phyloP scores from a whole-genome alignment of 2,888 invertebrate genomes.

The Alsophila aescularia region DNA sequence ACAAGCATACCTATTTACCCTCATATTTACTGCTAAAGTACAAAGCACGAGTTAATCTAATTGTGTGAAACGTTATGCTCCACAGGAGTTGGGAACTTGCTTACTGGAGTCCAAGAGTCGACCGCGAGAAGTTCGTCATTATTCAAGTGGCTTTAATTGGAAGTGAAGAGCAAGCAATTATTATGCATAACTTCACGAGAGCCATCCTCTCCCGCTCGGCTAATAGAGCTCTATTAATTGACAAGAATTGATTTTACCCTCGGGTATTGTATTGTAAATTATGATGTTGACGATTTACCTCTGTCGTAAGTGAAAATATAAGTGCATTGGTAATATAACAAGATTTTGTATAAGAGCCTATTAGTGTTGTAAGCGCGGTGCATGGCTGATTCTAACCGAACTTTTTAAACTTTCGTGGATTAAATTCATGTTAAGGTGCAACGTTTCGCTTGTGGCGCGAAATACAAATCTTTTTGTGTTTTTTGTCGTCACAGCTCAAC shows the following conservation, averaged over 20 bases:
- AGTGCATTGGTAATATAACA: neutral
- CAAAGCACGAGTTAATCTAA: slow-evolving; percentile 43
- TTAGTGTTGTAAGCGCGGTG: too few relatives aligned
- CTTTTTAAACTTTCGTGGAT: too few relatives aligned
- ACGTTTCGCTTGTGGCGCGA: too few relatives aligned
- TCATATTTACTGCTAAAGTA: slow-evolving; percentile 22
- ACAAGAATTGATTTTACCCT: slow-evolving; percentile 55
- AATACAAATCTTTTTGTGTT: too few relatives aligned
- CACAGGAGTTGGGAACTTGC: slow-evolving; percentile 40
- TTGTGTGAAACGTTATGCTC: slow-evolving; percentile 40
- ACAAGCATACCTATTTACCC: slow-evolving; percentile 15
- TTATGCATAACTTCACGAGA: slow-evolving; percentile 74
- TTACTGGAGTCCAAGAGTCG: slow-evolving; percentile 44
- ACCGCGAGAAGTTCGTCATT: slow-evolving; percentile 56
- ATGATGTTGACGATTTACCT: slow-evolving; percentile 12
- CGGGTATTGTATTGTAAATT: slow-evolving; percentile 37
- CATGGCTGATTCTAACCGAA: too few relatives aligned
- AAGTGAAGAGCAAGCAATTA: slow-evolving; percentile 71
- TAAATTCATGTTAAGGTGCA: too few relatives aligned
- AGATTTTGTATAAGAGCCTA: neutral
- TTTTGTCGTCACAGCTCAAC: too few relatives aligned
- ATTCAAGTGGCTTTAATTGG: slow-evolving; percentile 69
- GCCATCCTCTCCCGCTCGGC: slow-evolving; percentile 52
- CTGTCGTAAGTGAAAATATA: neutral
- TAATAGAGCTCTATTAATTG: slow-evolving; percentile 64